Evolutionary conservation across 2,113 vertebrate genomes (phyloP), one percentile per base, ranked within the genome.

Genomic region (Archilochus colubris): DNA sequence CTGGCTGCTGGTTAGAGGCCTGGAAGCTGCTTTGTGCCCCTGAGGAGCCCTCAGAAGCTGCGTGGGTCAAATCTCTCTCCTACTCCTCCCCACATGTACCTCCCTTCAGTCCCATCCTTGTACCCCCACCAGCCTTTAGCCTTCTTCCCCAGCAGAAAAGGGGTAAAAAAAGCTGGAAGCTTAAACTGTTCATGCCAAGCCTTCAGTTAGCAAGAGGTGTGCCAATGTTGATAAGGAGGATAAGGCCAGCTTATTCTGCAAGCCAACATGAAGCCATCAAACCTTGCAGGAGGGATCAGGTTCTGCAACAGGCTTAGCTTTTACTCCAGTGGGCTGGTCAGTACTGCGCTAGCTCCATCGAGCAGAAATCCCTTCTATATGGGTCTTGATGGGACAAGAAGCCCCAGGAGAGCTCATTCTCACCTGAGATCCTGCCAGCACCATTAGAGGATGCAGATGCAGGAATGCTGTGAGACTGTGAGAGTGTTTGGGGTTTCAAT

Each of bases 271-370:
- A 72, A 92, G 38, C 12, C 55, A 63, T 10, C 21, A 48, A 74
- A 40, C 51, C 57, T 58, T 64, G 23, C 40, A 88, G 43, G 64
- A 33, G 30, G 12, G 27, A 55, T n/a, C 0, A 0, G 27, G 31
- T 31, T 67, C 63, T 84, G 63, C 58, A 31, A 10, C 9, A 4
- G 12, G n/a, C 38, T 91, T 16, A 48, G 44, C 36, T 18, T n/a
- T 69, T 1, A 1, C 18, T 25, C 25, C 0, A 1, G 28, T 53
- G 38, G 36, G 54, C 28, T 68, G 59, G 31, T 66, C 3, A 1
- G 17, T 63, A 33, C 12, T 31, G 30, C 30, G 38, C 38, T 14
- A 58, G 36, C 20, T 76, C 53, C 40, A 38, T 19, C 50, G 57
- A 67, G 61, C 19, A 25, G 53, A 36, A 22, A 2, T 31, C 43